Percentiles rank a stretch among this genome's conserved stretches.
Evolutionary conservation across 2,888 invertebrate genomes (phyloP).

Genomic region (Pristionchus arcanus): DNA sequence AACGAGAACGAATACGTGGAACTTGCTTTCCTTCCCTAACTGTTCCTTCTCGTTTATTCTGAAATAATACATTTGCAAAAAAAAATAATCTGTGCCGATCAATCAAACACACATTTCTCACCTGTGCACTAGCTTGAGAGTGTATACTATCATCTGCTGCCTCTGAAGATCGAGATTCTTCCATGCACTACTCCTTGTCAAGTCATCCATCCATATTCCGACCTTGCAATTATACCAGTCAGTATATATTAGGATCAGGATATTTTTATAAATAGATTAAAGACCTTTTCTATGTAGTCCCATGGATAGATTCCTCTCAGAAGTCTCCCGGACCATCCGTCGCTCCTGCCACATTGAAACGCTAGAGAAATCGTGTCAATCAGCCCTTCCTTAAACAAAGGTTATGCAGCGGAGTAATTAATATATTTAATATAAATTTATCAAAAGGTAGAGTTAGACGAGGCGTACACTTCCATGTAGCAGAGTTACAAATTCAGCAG

Average conservation of each 20-base stretch:
- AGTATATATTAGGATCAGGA: neutral
- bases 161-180: slow-evolving; percentile 37
- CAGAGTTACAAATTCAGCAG: slow-evolving; percentile 45
- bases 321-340: slow-evolving; percentile 88
- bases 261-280: neutral
- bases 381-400: slow-evolving; percentile 20
- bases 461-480: slow-evolving; percentile 42
- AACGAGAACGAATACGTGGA: slow-evolving; percentile 95
- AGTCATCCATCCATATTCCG: slow-evolving; percentile 42
- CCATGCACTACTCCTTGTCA: slow-evolving; percentile 38
- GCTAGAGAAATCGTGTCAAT: slow-evolving; percentile 22
- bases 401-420: neutral
- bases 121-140: slow-evolving; percentile 32
- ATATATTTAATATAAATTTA: no score
- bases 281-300: slow-evolving; percentile 92
- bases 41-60: slow-evolving; percentile 90
- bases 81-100: neutral
- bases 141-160: slow-evolving; percentile 50
- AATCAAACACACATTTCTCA: neutral
- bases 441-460: neutral
- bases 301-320: slow-evolving; percentile 97
- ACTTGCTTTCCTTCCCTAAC: slow-evolving; percentile 98
- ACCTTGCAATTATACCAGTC: neutral
- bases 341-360: slow-evolving; percentile 56
- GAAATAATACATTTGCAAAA: slow-evolving; percentile 42